These are phyloP conservation scores for Onychostoma macrolepis DNA, from an alignment of 2,113 vertebrate species.

Conservation along the genomic window DNA sequence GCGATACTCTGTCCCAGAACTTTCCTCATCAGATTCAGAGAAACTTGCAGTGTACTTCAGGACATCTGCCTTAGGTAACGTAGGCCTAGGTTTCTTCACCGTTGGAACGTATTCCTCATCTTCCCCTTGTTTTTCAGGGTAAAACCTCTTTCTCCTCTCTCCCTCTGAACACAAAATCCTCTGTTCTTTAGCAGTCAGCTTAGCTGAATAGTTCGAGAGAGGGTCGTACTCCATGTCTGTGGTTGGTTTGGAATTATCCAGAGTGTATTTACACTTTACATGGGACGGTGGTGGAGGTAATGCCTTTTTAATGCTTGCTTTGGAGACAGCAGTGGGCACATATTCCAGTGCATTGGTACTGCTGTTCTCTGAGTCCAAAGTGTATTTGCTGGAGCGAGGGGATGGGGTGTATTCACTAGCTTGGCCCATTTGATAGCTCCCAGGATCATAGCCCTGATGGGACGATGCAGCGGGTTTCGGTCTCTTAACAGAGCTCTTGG, in stretches of 20 bases:
- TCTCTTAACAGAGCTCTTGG: conserved; percentile 45
- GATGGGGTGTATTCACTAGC: conserved; percentile 85
- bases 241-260: conserved; percentile 88
- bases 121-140: conserved; percentile 59
- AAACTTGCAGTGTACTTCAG: conserved; percentile 77
- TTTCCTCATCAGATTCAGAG: conserved; percentile 87
- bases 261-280: conserved; percentile 86
- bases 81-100: conserved; percentile 72
- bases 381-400: conserved; percentile 89
- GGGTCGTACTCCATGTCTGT: conserved; percentile 97
- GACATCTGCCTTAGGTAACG: conserved; percentile 33
- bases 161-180: conserved; percentile 57
- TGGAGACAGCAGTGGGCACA: conserved; percentile 81
- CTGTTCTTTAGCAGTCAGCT: conserved; percentile 81
- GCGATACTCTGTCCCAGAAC: conserved; percentile 73
- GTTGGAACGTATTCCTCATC: conserved; percentile 76
- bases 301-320: conserved; percentile 69
- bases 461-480: conserved; percentile 38
- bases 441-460: conserved; percentile 79
- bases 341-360: conserved; percentile 84
- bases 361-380: conserved; percentile 76
- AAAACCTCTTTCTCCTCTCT: conserved; percentile 56
- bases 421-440: conserved; percentile 76
- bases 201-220: conserved; percentile 90
- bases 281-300: conserved; percentile 47